A percentile compares a stretch with the other conserved stretches of the same genome.
Conservation (phyloP, 1,140 invertebrate genomes). For the Heliothis subflexa region DNA sequence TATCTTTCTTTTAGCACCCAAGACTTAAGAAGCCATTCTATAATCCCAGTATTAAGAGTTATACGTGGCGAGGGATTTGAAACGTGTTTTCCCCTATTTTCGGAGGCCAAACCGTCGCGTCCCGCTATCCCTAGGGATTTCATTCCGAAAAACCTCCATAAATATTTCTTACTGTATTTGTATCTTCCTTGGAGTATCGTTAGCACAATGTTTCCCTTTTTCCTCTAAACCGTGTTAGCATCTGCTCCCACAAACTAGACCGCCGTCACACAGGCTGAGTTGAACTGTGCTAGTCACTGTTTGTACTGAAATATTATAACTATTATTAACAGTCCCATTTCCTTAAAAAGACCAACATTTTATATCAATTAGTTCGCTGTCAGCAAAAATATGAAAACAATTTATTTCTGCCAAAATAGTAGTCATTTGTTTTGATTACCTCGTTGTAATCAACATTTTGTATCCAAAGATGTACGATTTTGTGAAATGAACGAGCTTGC, state of each 20-base stretch:
- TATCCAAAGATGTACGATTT: conserved; percentile 6
- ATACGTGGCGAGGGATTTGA: conserved; percentile 81
- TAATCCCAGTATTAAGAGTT: conserved; percentile 85
- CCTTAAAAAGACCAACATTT: conserved; percentile 46
- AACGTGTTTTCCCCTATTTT: conserved; percentile 81
- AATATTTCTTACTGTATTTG: conserved; percentile 86
- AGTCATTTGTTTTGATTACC: conserved; percentile 55
- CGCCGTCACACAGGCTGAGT: background rate
- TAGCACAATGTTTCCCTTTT: conserved; percentile 81
- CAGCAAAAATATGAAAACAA: conserved; percentile 37
- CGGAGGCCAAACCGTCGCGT: conserved; percentile 67
- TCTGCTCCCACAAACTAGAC: conserved; percentile 63
- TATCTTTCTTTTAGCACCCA: conserved; percentile 81
- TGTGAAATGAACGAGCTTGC: background rate
- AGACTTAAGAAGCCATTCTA: conserved; percentile 80
- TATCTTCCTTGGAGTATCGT: conserved; percentile 84
- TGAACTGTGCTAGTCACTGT: background rate
- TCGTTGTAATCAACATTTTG: conserved; percentile 13
- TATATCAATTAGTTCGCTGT: conserved; percentile 51
- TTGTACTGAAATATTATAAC: conserved; percentile 20
- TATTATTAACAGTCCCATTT: conserved; percentile 1
- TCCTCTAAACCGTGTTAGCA: conserved; percentile 65
- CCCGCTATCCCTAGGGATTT: conserved; percentile 77
- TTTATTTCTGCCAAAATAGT: conserved; percentile 39
- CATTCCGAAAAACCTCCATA: conserved; percentile 85